Conservation (phyloP, 2,797 vertebrate species). For the Xenops minutus region DNA sequence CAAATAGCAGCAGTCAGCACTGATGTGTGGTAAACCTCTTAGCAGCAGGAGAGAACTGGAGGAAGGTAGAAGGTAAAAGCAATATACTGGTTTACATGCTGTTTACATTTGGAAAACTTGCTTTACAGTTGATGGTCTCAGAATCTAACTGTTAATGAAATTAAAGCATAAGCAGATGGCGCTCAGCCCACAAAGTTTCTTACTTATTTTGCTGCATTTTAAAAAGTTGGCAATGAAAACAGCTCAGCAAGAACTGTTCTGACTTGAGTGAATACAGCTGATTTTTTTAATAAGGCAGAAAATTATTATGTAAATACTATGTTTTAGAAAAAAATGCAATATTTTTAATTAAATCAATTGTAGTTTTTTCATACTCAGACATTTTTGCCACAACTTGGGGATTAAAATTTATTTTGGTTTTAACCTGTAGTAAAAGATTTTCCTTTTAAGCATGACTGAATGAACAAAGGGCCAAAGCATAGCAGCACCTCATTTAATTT, state of each 20-base stretch:
- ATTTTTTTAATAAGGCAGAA: neutral
- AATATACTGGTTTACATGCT: neutral
- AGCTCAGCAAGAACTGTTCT: neutral
- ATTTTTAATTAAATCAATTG: neutral
- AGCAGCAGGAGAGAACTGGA: neutral
- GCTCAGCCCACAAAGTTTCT: neutral
- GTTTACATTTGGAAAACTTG: constrained; percentile 18
- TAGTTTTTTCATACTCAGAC: neutral
- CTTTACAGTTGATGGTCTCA: constrained; percentile 32
- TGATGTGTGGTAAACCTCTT: neutral
- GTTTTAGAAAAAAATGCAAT: neutral
- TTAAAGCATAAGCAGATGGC: constrained; percentile 18
- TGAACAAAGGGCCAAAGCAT: neutral
- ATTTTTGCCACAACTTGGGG: neutral
- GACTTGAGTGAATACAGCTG: neutral
- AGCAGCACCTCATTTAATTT: neutral
- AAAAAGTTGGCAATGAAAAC: neutral
- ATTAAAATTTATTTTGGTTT: neutral
- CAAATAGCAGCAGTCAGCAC: neutral
- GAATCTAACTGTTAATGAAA: constrained; percentile 33
- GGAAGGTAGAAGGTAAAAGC: neutral
- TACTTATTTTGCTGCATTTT: constrained; percentile 37
- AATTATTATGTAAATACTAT: neutral
- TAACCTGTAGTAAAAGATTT: neutral
- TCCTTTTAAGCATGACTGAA: neutral